phyloP scores from a whole-genome alignment of 2,797 vertebrate genomes.

The Microcaecilia unicolor region DNA sequence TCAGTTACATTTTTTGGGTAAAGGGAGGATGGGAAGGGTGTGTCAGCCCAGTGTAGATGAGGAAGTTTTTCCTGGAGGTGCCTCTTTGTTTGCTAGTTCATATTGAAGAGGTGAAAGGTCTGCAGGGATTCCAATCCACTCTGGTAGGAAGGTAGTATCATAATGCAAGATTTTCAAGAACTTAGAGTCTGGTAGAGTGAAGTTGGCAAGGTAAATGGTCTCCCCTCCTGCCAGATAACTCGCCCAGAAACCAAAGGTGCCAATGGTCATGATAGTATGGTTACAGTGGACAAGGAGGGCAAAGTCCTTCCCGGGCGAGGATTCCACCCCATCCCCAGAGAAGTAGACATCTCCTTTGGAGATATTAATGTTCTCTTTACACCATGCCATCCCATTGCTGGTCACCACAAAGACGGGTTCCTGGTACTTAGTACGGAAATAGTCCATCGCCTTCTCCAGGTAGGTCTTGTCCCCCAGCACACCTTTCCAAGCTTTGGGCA shows the following conservation, averaged over 20 bases:
- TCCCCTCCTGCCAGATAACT: constrained; percentile 32
- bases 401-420: constrained; percentile 26
- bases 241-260: constrained; percentile 45
- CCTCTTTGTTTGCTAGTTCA: no score
- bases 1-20: no score
- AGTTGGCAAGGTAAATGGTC: constrained; percentile 35
- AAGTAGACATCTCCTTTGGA: constrained; percentile 29
- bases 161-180: constrained; percentile 40
- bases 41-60: no score
- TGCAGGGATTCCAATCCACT: constrained; percentile 38
- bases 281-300: constrained; percentile 34
- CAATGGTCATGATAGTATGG: constrained; percentile 39
- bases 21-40: no score
- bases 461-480: constrained; percentile 22
- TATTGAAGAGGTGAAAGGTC: constrained; percentile 28
- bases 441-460: constrained; percentile 28
- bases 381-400: constrained; percentile 37
- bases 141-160: constrained; percentile 27
- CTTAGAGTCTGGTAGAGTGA: constrained; percentile 26
- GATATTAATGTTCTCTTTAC: constrained; percentile 10
- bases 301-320: no score
- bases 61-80: no score
- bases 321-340: constrained; percentile 21
- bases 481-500: constrained; percentile 23
- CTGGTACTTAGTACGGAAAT: constrained; percentile 21